A percentile compares a stretch with the other conserved stretches of the same genome.
Evolutionary conservation across 2,113 vertebrate species (phyloP).

Genomic region (Tychaedon coryphoeus): DNA sequence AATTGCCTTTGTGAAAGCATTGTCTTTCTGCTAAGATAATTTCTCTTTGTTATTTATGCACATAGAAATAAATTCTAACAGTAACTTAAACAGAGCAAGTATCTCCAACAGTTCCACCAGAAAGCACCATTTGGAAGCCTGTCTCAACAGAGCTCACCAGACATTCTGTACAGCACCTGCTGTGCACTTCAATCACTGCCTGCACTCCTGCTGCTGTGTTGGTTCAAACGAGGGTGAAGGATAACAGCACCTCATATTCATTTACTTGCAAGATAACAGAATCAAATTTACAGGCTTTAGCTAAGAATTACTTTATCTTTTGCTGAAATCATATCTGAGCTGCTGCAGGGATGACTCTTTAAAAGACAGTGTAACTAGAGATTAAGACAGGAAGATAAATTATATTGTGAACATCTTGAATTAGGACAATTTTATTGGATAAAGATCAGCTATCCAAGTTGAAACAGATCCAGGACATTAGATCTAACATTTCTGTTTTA

Average conservation of each 20-base stretch:
- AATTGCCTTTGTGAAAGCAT: not conserved
- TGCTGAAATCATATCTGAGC: not conserved
- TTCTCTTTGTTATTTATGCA: not conserved
- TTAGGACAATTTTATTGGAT: not conserved
- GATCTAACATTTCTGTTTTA: not conserved
- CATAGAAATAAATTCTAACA: not conserved
- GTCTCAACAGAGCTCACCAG: not conserved
- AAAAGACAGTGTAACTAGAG: not conserved
- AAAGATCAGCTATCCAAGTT: not conserved
- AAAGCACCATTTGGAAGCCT: conserved; percentile 4
- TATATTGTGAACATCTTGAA: not conserved
- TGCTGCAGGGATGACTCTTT: not conserved
- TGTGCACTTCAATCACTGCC: not conserved
- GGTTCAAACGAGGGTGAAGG: not conserved
- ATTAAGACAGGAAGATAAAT: not conserved
- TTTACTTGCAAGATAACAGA: not conserved
- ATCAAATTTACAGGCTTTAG: not conserved
- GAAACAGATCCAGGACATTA: not conserved
- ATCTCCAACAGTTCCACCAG: not conserved
- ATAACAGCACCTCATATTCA: not conserved
- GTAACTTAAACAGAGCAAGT: not conserved
- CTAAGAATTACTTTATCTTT: not conserved
- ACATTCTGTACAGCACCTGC: conserved; percentile 11
- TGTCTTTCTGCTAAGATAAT: not conserved
- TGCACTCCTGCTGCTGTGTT: not conserved